phyloP scores from a whole-genome alignment of 2,113 vertebrate species.

The Dinomys branickii region DNA sequence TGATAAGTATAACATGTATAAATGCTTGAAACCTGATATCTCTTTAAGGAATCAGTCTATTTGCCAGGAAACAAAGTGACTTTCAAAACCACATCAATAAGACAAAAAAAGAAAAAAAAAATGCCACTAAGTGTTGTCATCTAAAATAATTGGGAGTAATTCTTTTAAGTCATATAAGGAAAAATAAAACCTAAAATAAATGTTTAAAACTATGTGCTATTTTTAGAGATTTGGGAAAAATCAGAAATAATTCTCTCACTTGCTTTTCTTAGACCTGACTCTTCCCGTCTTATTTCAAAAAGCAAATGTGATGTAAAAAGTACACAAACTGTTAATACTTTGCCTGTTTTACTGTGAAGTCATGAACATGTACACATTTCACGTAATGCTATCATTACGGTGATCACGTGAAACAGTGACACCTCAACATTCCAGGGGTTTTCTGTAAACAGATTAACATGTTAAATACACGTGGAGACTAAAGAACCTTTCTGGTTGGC shows the following conservation, averaged over 20 bases:
- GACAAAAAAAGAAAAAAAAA: constrained; percentile 49
- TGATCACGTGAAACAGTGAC: neutral
- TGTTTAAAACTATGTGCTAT: neutral
- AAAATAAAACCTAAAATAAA: constrained; percentile 40
- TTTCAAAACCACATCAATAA: constrained; percentile 74
- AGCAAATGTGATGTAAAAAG: neutral
- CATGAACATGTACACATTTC: neutral
- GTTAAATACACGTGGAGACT: neutral
- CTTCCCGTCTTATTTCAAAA: constrained; percentile 3
- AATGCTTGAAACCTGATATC: constrained; percentile 69
- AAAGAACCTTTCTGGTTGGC: constrained; percentile 10
- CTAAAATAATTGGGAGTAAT: constrained; percentile 75
- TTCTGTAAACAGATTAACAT: neutral
- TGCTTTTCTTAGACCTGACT: neutral
- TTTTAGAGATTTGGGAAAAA: neutral
- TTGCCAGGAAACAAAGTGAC: constrained; percentile 61
- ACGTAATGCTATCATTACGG: neutral
- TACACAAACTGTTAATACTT: neutral
- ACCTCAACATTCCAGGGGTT: neutral
- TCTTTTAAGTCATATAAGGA: constrained; percentile 44
- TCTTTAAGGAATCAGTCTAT: constrained; percentile 71
- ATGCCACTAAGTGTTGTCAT: constrained; percentile 39
- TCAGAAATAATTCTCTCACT: fast-evolving
- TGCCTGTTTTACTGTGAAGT: constrained; percentile 5
- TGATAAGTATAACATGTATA: constrained; percentile 59